Base-by-base conservation (phyloP, 53 echinoderm and acorn worm species). In the Paracentrotus lividus region DNA sequence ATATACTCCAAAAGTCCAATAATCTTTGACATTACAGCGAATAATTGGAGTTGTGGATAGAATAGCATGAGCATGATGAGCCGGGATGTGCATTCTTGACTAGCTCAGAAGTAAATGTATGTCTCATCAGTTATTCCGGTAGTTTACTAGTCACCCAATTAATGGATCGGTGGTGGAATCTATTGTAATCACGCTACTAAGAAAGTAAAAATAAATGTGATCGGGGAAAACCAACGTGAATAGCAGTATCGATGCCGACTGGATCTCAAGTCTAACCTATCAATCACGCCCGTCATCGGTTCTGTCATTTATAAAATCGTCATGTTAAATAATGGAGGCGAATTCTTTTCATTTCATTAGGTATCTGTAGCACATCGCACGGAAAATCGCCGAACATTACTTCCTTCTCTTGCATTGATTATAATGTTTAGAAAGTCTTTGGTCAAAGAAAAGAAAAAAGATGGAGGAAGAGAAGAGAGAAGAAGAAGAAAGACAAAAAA, bases 241-340 rank as follows among this genome's bases (percentile, higher is more conserved):
- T 47, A 72, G 0, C 12, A 49, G 49, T 81, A 81, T 81, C 27
- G 81, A 81, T 47, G 3, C 45, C n/a, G 81, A 81, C 81, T 81
- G 81, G 47, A 81, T 81, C 40, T n/a, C 81, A 47, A 81, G 81
- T 81, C 81, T 81, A 81, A 47, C 44, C 44, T 81, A 81, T 81
- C 81, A 24, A 81, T 81, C 47, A 45, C 9, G 2, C 26, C 81
- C 47, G 81, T 45, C 49, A 47, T 49, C 12, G 14, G 24, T 2
- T 10, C 47, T 81, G 81, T 81, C 13, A 81, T n/a, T n/a, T n/a
- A n/a, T 2, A 7, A 20, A 36, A 81, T 81, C 81, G 81, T 45
- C 47, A 45, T 45, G 44, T 45, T 81, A 44, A 44, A 81, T 47
- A 81, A n/a, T n/a, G 44, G 81, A 78, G 47, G 24, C 47, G 78